Base-by-base conservation (phyloP, 1,140 invertebrate species). In the Phenacoccus solenopsis region DNA sequence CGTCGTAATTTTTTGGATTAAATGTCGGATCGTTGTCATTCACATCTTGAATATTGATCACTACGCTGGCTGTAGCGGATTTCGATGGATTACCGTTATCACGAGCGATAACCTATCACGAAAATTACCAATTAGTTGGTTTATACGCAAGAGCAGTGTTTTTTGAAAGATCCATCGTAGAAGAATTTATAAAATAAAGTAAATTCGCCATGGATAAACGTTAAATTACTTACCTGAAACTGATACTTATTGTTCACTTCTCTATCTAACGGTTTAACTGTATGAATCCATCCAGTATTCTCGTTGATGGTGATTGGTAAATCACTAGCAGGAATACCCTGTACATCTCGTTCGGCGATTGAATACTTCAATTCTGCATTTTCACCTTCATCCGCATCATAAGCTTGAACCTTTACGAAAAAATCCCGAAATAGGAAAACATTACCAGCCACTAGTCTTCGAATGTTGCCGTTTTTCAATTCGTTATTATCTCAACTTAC, bases 11-110 rank as follows among this genome's bases (percentile, higher is more conserved):
- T 74, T 91, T 90, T 0, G 90, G 90, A 67, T 91, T 86, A 77
- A 98, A 98, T 12, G 86, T 83, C 0, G 95, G 95, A 80, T 94
- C 89, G 79, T 98, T 98, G 77, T 98, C 95, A 78, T 98, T 98
- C 0, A 96, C 86, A 78, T 98, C 95, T 75, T 94, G 91, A 0
- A 98, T 84, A 0, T 87, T 90, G 0, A 98, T 86, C 0, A 90
- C 85, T 0, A 98, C 93, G 12, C 87, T 89, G 0, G 94, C 91
- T 59, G 88, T 94, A 0, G 93, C 92, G 0, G 90, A 91, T 72
- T 85, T 85, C 0, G 89, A 83, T 0, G 92, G 89, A 0, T 84
- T 83, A 0, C 95, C 96, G 10, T 88, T 87, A 78, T 98, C 96
- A 59, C 85, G 86, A 1, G 94, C 94, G 70, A 94, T 85, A 2